Evolutionary conservation across 2,113 vertebrate species (phyloP), one percentile per base, ranked within the genome.

Genomic region (Antigone vipio): DNA sequence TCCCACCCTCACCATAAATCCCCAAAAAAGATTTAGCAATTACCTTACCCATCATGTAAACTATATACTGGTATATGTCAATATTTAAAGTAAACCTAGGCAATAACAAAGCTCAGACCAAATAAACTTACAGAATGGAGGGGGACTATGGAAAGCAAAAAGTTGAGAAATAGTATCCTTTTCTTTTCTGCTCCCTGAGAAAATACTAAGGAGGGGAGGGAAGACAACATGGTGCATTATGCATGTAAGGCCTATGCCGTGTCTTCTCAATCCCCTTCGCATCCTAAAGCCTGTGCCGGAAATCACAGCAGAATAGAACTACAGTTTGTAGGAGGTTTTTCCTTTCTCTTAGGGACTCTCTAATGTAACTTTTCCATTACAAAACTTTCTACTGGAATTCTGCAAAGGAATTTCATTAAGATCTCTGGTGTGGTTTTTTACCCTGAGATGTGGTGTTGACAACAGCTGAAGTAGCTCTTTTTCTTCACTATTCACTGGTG

Each of bases 371-470:
- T 62, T 56, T 62, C 40, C 69, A n/a, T 19, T 73, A 83, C 34
- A 90, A 56, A 89, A 52, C 3, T 2, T 56, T 72, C 34, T 49
- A 32, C 4, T 55, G 13, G 53, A 82, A 85, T 64, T 73, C 85
- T 93, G 58, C 83, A 29, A 59, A 94, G 66, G 52, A 77, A 59
- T 76, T 60, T 24, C 0, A 0, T 85, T 55, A 50, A 52, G 23
- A 47, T 71, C 58, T 13, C 17, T 53, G 18, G 12, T 53, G 32
- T n/a, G 21, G 21, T 35, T 89, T 84, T 96, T 96, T 98, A 99
- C 99, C 99, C 98, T 99, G 82, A 99, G 98, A 97, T 99, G 99
- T 62, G 99, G 99, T 63, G 98, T 98, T 85, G 98, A 98, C 95
- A 99, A 97, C 95, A 99, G 97, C 89, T 98, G 98, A 21, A 99